Base-by-base conservation (phyloP, 2,888 invertebrate species). In the Schizaphis graminum region DNA sequence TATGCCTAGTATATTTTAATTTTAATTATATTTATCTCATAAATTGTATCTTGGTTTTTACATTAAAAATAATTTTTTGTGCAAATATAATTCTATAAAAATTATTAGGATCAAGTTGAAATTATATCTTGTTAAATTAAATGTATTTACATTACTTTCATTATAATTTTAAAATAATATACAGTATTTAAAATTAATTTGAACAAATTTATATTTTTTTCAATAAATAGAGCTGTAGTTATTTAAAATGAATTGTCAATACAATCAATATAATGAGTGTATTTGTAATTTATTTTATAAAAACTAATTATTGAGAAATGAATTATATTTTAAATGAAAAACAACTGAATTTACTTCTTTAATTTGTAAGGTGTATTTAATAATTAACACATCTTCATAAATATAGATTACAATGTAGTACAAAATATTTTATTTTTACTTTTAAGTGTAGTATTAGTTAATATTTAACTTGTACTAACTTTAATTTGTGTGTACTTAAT, bases 401-500 rank as follows among this genome's bases (percentile, higher is more conserved):
- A 3, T 41, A 87, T 49, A 16, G 35, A 49, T 21, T 92, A 67
- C 35, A 93, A 77, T 77, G 88, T 93, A 93, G 92, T 93, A 93
- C 92, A 93, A 92, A 93, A 44, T 89, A 56, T 77, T 26, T 61
- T 92, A 41, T 92, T 67, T 67, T 67, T 77, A 35, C 35, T 77
- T 77, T 93, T 93, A 77, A 77, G 67, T 56, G 1, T 87, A 93
- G 88, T 44, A 56, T 2, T 93, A 89, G 77, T 92, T 49, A 53
- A 67, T 53, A 89, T 77, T 92, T 61, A 53, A 88, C n/a, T 92
- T 92, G 47, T 92, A 77, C n/a, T 28, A 41, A 89, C 44, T 89
- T 56, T 91, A 5, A 53, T 88, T 92, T 93, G 47, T 93, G 41
- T 92, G 88, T 93, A 93, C 92, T 93, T 93, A 93, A 89, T 89